phyloP scores from a whole-genome alignment of 2,113 vertebrate genomes.

The Lamprotornis superbus region DNA sequence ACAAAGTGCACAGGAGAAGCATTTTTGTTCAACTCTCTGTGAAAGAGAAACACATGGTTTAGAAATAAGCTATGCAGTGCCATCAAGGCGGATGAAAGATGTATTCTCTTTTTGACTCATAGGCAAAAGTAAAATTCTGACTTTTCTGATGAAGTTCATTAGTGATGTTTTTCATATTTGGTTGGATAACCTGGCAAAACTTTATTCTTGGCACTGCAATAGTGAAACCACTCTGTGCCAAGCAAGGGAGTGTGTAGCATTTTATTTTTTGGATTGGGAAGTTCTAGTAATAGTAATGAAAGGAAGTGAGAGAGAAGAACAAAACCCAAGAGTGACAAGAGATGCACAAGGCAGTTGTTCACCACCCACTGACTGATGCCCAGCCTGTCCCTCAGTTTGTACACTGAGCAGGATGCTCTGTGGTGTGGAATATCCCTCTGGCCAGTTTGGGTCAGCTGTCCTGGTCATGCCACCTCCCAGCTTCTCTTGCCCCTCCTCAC shows the following conservation, averaged over 20 bases:
- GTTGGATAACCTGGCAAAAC: neutral
- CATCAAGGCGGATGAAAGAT: neutral
- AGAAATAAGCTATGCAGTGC: neutral
- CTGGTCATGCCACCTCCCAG: rapidly evolving
- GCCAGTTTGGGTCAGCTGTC: neutral
- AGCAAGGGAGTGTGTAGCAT: neutral
- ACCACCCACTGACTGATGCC: neutral
- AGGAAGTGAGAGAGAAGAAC: neutral
- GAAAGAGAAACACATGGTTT: neutral
- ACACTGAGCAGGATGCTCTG: neutral
- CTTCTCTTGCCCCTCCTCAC: neutral
- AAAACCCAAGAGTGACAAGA: neutral
- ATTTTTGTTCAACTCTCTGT: neutral
- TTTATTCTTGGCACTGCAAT: neutral
- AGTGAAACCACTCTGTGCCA: neutral
- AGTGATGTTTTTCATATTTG: neutral
- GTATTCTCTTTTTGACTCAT: neutral
- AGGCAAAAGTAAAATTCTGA: neutral
- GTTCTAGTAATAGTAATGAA: neutral
- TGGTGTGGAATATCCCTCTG: neutral
- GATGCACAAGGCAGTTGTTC: neutral
- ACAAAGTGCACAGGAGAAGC: neutral
- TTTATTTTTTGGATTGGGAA: neutral
- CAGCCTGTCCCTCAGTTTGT: neutral
- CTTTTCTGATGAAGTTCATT: neutral